Conservation (phyloP, 1,140 invertebrate species). For the Orius insidiosus region DNA sequence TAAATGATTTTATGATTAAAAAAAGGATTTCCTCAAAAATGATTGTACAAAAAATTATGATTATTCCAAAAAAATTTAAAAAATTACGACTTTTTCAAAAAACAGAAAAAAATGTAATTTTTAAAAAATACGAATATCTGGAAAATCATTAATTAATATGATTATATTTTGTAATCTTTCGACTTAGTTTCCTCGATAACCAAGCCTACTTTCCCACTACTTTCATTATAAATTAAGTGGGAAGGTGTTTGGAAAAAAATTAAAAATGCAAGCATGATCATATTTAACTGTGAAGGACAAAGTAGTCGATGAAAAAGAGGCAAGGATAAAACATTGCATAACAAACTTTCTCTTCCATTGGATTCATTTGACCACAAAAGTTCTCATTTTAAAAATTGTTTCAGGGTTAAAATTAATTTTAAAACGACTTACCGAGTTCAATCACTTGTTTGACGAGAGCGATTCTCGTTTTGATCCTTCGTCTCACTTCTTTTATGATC, state of each 20-base stretch:
- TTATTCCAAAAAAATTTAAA: too few species aligned
- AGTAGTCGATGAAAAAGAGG: constrained; percentile 11
- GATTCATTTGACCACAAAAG: too few species aligned
- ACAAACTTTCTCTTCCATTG: constrained; percentile 16
- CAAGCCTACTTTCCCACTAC: too few species aligned
- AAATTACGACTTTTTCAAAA: too few species aligned
- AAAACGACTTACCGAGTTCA: constrained; percentile 52
- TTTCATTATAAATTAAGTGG: neutral
- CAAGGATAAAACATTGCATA: constrained; percentile 19
- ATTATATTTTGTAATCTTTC: neutral
- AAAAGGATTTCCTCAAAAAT: too few species aligned
- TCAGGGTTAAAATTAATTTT: neutral
- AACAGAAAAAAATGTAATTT: too few species aligned
- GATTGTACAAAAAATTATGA: too few species aligned
- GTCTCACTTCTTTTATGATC: constrained; percentile 46
- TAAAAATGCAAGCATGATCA: too few species aligned
- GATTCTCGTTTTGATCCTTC: constrained; percentile 51
- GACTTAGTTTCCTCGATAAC: too few species aligned
- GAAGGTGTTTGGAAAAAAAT: constrained; percentile 7
- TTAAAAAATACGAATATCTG: too few species aligned
- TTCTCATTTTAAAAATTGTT: neutral
- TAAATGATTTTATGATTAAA: too few species aligned
- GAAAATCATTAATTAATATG: too few species aligned
- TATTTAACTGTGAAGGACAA: constrained; percentile 22
- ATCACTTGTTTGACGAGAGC: constrained; percentile 60